These are phyloP conservation scores for Subanguina moxae DNA, from an alignment of 1,140 invertebrate species.

Conservation along the genomic window DNA sequence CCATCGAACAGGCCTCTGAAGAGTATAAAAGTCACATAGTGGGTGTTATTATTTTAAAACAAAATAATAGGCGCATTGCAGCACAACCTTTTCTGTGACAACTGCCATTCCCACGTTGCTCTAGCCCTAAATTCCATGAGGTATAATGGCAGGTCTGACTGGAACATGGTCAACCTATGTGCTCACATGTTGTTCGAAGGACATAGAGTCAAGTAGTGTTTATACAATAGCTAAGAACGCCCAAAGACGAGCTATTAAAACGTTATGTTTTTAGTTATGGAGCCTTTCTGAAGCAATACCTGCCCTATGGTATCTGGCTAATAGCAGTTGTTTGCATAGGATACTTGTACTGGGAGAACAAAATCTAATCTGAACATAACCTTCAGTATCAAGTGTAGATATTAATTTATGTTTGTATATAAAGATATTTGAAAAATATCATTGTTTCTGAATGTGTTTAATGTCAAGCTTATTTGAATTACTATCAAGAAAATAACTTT, in stretches of 20 bases:
- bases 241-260: neutral
- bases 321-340: constrained; percentile 29
- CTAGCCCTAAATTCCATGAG: constrained; percentile 73
- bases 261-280: constrained; percentile 37
- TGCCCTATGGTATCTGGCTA: constrained; percentile 33
- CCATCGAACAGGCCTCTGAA: constrained; percentile 81
- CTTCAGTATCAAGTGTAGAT: neutral
- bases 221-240: neutral
- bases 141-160: constrained; percentile 49
- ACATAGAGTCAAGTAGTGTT: constrained; percentile 40
- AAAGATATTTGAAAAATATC: too few species aligned
- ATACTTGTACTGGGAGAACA: neutral
- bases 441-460: too few species aligned
- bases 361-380: neutral
- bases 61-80: neutral
- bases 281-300: constrained; percentile 47
- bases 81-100: constrained; percentile 94
- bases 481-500: too few species aligned
- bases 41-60: constrained; percentile 42
- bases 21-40: constrained; percentile 86
- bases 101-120: constrained; percentile 96
- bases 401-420: too few species aligned
- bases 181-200: constrained; percentile 38
- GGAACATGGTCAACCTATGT: constrained; percentile 55
- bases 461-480: too few species aligned